phyloP scores from a whole-genome alignment of 1,140 invertebrate species.

The Drosophila pectinifera region DNA sequence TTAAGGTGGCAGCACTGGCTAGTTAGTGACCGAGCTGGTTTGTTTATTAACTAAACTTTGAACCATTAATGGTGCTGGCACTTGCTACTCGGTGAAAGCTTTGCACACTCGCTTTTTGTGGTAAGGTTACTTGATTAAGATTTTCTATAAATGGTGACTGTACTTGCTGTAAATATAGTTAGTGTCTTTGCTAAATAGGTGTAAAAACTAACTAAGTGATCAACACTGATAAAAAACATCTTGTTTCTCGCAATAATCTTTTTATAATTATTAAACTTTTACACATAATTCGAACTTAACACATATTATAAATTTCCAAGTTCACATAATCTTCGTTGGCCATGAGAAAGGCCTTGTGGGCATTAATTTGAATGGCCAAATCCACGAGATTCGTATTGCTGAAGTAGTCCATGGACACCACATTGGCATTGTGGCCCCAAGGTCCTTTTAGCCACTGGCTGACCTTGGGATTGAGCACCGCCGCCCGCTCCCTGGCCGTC shows the following conservation, averaged over 20 bases:
- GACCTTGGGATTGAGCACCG: slow-evolving; percentile 67
- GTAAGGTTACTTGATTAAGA: too few species aligned
- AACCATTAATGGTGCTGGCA: too few species aligned
- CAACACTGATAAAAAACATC: too few species aligned
- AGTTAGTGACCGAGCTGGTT: neutral
- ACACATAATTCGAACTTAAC: neutral
- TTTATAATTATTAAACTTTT: neutral
- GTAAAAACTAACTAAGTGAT: too few species aligned
- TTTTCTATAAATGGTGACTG: too few species aligned
- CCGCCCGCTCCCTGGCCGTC: slow-evolving; percentile 73
- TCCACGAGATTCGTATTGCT: slow-evolving; percentile 87
- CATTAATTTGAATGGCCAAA: slow-evolving; percentile 85
- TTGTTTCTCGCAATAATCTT: neutral
- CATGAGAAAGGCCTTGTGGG: slow-evolving; percentile 67
- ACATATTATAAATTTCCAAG: slow-evolving; percentile 56
- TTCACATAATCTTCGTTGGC: slow-evolving; percentile 62
- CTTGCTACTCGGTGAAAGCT: too few species aligned
- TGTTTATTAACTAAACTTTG: neutral
- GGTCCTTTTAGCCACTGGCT: slow-evolving; percentile 73
- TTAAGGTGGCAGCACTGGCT: too few species aligned
- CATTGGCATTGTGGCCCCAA: slow-evolving; percentile 86
- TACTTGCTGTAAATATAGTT: too few species aligned
- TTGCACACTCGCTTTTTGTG: too few species aligned
- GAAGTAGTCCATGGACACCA: slow-evolving; percentile 88
- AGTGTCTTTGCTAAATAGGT: too few species aligned